These are phyloP conservation scores for Mesocentrotus franciscanus DNA, from an alignment of 53 echinoderm and acorn worm species.

Conservation along the genomic window DNA sequence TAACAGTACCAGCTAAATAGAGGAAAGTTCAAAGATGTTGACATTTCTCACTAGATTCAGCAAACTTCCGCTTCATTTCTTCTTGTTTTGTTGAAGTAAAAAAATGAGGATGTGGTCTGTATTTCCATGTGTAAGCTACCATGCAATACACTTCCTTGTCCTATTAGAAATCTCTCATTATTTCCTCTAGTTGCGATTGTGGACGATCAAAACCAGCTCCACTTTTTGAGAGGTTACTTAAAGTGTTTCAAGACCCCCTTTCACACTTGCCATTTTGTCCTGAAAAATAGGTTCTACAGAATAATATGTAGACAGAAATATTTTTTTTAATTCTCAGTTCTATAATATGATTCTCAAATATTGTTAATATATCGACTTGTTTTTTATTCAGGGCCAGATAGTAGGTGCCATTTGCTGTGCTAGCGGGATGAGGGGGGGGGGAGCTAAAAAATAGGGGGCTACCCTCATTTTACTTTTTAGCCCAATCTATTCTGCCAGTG, in stretches of 20 bases:
- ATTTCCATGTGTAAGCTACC: conserved; percentile 35
- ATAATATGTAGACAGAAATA: background rate
- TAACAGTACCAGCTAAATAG: conserved; percentile 25
- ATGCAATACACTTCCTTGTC: conserved; percentile 40
- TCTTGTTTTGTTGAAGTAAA: background rate
- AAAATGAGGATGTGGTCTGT: conserved; percentile 37
- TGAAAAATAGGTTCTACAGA: background rate
- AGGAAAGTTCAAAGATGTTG: conserved; percentile 45
- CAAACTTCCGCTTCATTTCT: conserved; percentile 36
- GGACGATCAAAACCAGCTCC: background rate
- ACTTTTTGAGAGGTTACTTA: background rate
- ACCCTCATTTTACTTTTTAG: background rate
- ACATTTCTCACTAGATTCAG: conserved; percentile 8
- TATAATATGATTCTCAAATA: no score
- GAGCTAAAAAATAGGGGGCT: background rate
- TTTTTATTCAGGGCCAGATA: no score
- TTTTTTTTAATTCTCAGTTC: no score
- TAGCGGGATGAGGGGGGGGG: no score
- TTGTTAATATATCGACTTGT: no score
- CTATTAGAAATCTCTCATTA: background rate
- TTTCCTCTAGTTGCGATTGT: conserved; percentile 12
- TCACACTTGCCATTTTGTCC: background rate
- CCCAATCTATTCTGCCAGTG: background rate
- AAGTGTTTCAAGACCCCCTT: background rate
- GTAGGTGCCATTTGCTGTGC: no score